These are phyloP conservation scores for Seriola dumerili DNA, from an alignment of 2,113 vertebrate genomes.

Conservation along the genomic window DNA sequence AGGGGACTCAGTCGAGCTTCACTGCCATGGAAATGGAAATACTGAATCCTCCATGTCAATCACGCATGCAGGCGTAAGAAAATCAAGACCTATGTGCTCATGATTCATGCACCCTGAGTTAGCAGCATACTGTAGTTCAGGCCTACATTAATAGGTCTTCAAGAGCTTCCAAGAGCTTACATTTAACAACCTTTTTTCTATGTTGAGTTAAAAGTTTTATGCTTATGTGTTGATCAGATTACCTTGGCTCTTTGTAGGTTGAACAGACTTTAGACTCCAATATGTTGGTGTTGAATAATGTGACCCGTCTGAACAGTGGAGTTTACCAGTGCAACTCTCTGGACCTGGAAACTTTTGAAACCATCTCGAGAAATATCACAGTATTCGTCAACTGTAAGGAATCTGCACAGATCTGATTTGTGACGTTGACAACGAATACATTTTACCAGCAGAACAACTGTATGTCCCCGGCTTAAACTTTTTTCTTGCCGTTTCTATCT, in stretches of 20 bases:
- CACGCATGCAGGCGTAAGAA: conserved; percentile 5
- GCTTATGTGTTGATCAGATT: conserved; percentile 1
- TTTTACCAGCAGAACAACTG: neutral
- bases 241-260: conserved; percentile 21
- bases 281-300: conserved; percentile 8
- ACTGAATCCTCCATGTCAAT: neutral
- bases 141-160: neutral
- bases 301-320: conserved; percentile 53
- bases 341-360: neutral
- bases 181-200: too few species aligned
- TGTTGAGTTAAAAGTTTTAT: neutral
- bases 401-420: neutral
- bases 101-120: neutral
- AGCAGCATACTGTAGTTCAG: neutral
- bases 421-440: neutral
- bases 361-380: neutral
- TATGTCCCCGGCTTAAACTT: neutral
- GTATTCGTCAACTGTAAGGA: conserved; percentile 75
- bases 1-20: conserved; percentile 65
- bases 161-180: neutral
- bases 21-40: conserved; percentile 67
- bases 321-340: neutral
- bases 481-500: neutral
- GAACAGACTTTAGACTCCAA: accelerated
- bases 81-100: neutral